Conservation (phyloP, 2,888 invertebrate species). For the Periphyllus acericola region DNA sequence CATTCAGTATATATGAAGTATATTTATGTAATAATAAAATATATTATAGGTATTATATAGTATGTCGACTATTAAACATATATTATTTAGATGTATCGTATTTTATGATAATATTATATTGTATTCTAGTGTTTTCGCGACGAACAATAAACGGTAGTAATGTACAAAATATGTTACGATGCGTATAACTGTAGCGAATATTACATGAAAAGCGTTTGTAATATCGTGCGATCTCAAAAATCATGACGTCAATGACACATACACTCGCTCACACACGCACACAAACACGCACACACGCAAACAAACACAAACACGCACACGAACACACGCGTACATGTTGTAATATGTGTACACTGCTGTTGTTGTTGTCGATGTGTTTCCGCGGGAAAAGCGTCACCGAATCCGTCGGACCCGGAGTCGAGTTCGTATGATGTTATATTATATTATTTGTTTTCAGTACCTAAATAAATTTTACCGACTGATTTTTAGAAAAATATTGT, state of each 20-base stretch:
- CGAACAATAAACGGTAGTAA: background rate
- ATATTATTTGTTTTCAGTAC: conserved; percentile 32
- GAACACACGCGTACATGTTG: no score
- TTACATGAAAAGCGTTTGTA: conserved; percentile 16
- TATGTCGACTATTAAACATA: conserved; percentile 28
- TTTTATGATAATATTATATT: background rate
- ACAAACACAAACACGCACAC: no score
- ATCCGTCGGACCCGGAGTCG: background rate
- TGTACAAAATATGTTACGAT: background rate
- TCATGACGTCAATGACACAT: background rate
- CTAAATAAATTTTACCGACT: conserved; percentile 51
- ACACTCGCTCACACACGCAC: background rate
- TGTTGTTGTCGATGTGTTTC: background rate
- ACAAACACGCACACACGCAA: no score
- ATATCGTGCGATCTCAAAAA: conserved; percentile 50
- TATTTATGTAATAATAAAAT: background rate
- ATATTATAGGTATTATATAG: conserved; percentile 24
- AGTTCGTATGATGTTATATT: conserved; percentile 1
- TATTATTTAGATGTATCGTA: conserved; percentile 36
- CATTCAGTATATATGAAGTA: background rate
- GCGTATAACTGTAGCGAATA: background rate
- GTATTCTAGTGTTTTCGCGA: conserved; percentile 27
- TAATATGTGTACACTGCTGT: background rate
- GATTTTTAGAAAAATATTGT: conserved; percentile 57
- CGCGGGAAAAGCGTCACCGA: background rate